Evolutionary conservation across 2,113 vertebrate genomes (phyloP), one percentile per base, ranked within the genome.

Genomic region (Pachyramphus minor): DNA sequence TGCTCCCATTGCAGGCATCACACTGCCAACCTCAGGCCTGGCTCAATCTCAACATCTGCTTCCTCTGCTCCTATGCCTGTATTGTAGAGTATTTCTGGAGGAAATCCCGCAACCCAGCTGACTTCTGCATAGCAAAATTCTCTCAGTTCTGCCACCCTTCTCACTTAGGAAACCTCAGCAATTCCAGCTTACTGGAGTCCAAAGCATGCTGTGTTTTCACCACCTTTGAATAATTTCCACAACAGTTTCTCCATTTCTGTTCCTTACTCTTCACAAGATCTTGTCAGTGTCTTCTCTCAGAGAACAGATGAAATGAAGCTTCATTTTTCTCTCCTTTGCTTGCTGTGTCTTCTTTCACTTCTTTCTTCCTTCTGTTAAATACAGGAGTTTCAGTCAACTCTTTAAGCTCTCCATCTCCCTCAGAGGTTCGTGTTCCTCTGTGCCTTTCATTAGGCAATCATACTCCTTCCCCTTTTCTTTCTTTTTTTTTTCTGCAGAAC

Each of bases 11-110:
- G 68, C 68, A 75, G 80, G 83, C 31, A 1, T 95, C 33, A 12
- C 56, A 86, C 55, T 95, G 89, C 94, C 91, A 95, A 9, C 69
- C 60, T 94, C 80, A 92, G 64, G 66, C 52, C 69, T 92, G 86
- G 52, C 86, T 75, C 39, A 52, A 0, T 80, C 77, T 64, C 83
- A 92, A 8, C 67, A 85, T 92, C 83, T 97, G 84, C 73, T 96
- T 96, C 84, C 96, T 95, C 76, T 91, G 64, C 33, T 96, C 73
- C 64, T 84, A 24, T 72, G 52, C 17, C 37, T 81, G 52, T 35
- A 71, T 75, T 89, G 80, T 92, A 63, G 24, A 78, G 41, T 60
- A 52, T 87, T 90, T 92, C 83, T 93, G 74, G 76, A 95, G 94
- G 93, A 93, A 96, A 81, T 84, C 72, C 33, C 83, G 42, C 0